Base-by-base conservation (phyloP, 2,888 invertebrate species). In the Galeopsomyia nigrocyanea region DNA sequence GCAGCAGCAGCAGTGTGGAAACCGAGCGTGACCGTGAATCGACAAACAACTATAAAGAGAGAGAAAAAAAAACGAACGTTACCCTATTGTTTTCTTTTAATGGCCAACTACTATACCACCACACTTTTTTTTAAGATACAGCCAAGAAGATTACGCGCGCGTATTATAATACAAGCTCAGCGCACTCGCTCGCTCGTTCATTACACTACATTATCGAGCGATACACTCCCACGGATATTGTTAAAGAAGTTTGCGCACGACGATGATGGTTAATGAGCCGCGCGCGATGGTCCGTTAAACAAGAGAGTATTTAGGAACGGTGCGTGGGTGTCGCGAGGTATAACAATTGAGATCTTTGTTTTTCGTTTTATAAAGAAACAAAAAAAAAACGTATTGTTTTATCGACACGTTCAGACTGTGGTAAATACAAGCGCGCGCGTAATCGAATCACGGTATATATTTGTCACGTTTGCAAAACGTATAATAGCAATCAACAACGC, bases 11-110 rank as follows among this genome's bases (percentile, higher is more conserved):
- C 26, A 83, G 80, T 80, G 78, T 79, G 78, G 68, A 77, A 79
- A 75, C 78, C 79, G 78, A 83, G 82, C 83, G 82, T 82, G 82
- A 83, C 81, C 80, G 81, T 82, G 83, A 83, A 82, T 83, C 82
- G 83, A 79, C 80, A 79, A 63, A 64, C 75, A 75, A 76, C 68
- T 68, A 39, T 21, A 51, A 31, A 17, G 49, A 50, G 49, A 14
- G 66, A 53, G 62, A 57, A 50, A 62, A 57, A 5, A 5, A 2
- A 26, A 31, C 66, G 68, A 73, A 61, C 75, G 78, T 77, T 79
- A 78, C 77, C 76, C 78, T 75, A 81, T 80, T 81, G 81, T 82
- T 80, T 81, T 80, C 82, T 81, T 80, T 10, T 80, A 80, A 76
- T 75, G 74, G 66, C 58, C 68, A 39, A 39, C 39, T 7, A 10